phyloP scores from a whole-genome alignment of 2,888 invertebrate genomes.

The Cerastis leucographa region DNA sequence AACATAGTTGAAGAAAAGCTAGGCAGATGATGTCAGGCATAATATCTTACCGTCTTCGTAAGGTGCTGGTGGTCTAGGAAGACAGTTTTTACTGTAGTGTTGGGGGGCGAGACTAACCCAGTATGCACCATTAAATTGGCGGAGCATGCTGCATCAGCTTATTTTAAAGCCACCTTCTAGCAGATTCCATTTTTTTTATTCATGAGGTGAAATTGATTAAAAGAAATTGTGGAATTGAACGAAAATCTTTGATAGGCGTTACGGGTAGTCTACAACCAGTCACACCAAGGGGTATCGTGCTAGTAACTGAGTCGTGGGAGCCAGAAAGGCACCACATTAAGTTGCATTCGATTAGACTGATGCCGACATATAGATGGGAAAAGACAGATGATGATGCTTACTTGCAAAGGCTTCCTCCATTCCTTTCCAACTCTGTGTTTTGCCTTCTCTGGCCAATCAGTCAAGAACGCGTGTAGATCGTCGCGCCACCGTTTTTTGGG shows the following conservation, averaged over 20 bases:
- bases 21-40: no score
- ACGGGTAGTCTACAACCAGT: neutral
- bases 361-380: neutral
- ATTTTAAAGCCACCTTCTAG: neutral
- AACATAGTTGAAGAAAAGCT: no score
- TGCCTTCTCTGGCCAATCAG: no score
- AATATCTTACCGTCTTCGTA: no score
- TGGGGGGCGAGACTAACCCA: neutral
- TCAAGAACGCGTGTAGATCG: no score
- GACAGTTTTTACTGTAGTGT: neutral
- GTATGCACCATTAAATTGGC: neutral
- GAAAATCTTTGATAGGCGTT: neutral
- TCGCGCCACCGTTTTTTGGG: no score
- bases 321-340: neutral
- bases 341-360: neutral
- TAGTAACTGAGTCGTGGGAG: neutral
- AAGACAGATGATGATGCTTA: neutral
- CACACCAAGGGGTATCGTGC: neutral
- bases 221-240: no score
- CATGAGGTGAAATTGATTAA: neutral
- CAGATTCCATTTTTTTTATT: neutral
- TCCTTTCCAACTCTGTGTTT: no score
- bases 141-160: neutral
- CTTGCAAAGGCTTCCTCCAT: no score
- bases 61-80: neutral